Evolutionary conservation across 2,797 vertebrate species (phyloP), one percentile per base, ranked within the genome.

Genomic region (Sebastes itinus): DNA sequence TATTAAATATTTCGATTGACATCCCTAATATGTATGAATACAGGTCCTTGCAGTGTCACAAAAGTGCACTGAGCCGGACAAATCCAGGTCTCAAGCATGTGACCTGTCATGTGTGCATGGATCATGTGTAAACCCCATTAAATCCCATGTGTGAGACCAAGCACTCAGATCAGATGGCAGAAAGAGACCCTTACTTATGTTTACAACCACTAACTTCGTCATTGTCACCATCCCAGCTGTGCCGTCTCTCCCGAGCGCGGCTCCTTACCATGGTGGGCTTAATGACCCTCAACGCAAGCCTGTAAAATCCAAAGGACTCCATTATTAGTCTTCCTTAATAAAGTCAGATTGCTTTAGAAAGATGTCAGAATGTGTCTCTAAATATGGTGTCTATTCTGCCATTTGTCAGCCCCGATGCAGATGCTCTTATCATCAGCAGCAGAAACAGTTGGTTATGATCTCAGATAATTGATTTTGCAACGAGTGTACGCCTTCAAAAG

Each of bases 281-380:
- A 94, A 94, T 91, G 90, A 92, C 86, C 89, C 91, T 59, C 76
- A 69, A 33, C 78, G 11, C 66, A 77, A 82, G 81, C 78, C 87
- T 80, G 71, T 86, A 86, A 78, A 88, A 82, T 60, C 63, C 56
- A 79, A 79, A 82, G 77, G 82, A 83, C 77, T 54, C 68, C 78
- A 73, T 90, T 88, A 92, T 94, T 86, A 89, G 82, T 91, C 89
- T 81, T 81, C 77, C 85, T 73, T 89, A 90, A 92, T 88, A 90
- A 92, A 89, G 87, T 90, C 63, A 76, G 84, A 90, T 89, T 88
- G 86, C 87, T 87, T 83, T 60, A 66, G 67, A 78, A 60, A 72
- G 72, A 84, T 79, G 76, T 84, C 78, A 73, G 59, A 83, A 83
- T 78, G 68, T 62, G 58, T 84, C 80, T 84, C 65, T 78, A 83